Evolutionary conservation across 2,888 invertebrate genomes (phyloP), one percentile per base, ranked within the genome.

Genomic region (Diaphora mendica): DNA sequence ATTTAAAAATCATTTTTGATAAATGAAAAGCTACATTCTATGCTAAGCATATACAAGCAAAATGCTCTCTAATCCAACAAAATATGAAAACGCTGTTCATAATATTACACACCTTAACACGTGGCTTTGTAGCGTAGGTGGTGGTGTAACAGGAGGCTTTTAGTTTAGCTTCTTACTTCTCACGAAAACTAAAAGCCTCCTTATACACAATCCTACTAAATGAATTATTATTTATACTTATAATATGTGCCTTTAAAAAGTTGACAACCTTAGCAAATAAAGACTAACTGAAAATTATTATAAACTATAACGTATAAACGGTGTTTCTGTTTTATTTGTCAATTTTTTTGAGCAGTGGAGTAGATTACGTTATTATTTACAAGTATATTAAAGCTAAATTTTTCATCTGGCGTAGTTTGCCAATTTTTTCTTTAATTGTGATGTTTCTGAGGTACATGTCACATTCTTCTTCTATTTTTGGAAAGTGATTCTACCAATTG

Each of bases 121-220:
- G n/a, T n/a, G n/a, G n/a, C n/a, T n/a, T n/a, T n/a, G n/a, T n/a
- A n/a, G n/a, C n/a, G n/a, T n/a, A n/a, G n/a, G n/a, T n/a, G n/a
- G n/a, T n/a, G n/a, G n/a, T n/a, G n/a, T n/a, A n/a, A n/a, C n/a
- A n/a, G n/a, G n/a, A n/a, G n/a, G n/a, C n/a, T n/a, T n/a, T n/a
- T n/a, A n/a, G n/a, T 74, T 82, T 79, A 77, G 71, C 48, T 68
- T 33, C 70, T 30, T 70, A 67, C 84, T 9, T 71, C 67, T 82
- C 84, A 75, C 76, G 74, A 76, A 76, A 84, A 82, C 82, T 89
- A 87, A 89, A 87, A 90, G 89, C 88, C 78, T 75, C 77, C 81
- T 77, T 81, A 79, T 79, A 84, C 81, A 85, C 77, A 78, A 83
- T 78, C 77, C 79, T 86, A 85, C 89, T 88, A 86, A 89, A 85